These are phyloP conservation scores for Meles meles DNA, from an alignment of 2,113 vertebrate genomes.

Conservation along the genomic window DNA sequence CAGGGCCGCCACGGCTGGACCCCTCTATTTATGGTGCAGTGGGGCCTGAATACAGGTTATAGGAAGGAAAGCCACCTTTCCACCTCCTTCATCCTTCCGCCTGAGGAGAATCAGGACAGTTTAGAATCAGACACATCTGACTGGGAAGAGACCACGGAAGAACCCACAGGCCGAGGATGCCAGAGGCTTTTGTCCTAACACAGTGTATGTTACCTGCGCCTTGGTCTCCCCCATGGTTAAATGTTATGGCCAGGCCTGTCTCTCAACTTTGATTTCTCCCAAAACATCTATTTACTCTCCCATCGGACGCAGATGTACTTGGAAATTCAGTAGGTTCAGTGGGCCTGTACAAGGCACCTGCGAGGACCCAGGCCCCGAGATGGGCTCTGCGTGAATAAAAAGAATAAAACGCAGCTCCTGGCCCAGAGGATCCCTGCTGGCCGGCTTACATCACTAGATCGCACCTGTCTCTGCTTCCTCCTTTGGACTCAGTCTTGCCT, in stretches of 20 bases:
- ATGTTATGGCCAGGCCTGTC: neutral
- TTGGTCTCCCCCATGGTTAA: neutral
- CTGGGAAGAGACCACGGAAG: neutral
- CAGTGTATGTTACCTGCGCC: accelerated
- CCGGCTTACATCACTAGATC: accelerated
- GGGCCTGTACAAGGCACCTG: neutral
- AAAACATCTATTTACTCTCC: neutral
- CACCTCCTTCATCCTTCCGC: neutral
- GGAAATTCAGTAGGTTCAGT: neutral
- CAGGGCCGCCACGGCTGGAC: neutral
- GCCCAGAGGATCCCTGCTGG: neutral
- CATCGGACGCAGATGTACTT: neutral
- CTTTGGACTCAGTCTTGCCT: neutral
- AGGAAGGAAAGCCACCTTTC: neutral
- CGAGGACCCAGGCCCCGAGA: neutral
- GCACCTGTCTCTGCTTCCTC: neutral
- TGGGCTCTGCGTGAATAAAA: neutral
- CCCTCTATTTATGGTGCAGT: neutral
- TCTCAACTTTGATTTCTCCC: neutral
- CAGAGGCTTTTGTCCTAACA: no score
- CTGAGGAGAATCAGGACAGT: neutral
- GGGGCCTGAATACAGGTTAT: no score
- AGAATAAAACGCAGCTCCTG: neutral
- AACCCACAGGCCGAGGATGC: neutral
- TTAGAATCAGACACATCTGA: neutral